Evolutionary conservation across 2,797 vertebrate species (phyloP).

Genomic region (Ciconia nigra): DNA sequence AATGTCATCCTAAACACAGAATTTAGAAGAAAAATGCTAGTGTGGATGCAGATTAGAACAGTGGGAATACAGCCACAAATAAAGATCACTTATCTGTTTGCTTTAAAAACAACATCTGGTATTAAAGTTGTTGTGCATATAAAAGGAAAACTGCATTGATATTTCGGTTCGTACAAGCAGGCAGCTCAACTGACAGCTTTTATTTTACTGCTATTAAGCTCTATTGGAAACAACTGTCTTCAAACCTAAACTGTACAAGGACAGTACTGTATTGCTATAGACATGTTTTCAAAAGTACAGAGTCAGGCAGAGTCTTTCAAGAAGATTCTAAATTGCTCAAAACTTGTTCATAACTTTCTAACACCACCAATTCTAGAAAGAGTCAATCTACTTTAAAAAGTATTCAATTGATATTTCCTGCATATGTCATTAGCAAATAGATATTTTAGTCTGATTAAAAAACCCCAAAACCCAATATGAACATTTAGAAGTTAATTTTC

Average conservation of each 20-base stretch:
- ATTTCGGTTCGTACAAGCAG: background rate
- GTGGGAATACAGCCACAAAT: background rate
- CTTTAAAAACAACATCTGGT: background rate
- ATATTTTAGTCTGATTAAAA: background rate
- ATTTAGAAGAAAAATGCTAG: background rate
- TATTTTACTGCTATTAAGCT: background rate
- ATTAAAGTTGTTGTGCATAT: background rate
- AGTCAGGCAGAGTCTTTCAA: background rate
- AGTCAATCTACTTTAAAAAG: background rate
- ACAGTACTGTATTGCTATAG: background rate
- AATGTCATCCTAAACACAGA: background rate
- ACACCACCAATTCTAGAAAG: background rate
- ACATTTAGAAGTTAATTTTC: background rate
- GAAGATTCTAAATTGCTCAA: background rate
- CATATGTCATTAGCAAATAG: background rate
- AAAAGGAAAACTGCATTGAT: background rate
- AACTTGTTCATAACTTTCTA: background rate
- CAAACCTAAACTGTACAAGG: background rate
- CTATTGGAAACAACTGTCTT: background rate
- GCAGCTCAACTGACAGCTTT: background rate
- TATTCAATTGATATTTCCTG: background rate
- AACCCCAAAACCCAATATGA: rapidly evolving
- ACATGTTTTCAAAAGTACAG: background rate
- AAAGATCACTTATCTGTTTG: background rate
- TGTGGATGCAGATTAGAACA: background rate